A percentile compares a stretch with the other conserved stretches of the same genome.
Evolutionary conservation across 1,140 invertebrate species (phyloP).

Genomic region (Sogatella furcifera): DNA sequence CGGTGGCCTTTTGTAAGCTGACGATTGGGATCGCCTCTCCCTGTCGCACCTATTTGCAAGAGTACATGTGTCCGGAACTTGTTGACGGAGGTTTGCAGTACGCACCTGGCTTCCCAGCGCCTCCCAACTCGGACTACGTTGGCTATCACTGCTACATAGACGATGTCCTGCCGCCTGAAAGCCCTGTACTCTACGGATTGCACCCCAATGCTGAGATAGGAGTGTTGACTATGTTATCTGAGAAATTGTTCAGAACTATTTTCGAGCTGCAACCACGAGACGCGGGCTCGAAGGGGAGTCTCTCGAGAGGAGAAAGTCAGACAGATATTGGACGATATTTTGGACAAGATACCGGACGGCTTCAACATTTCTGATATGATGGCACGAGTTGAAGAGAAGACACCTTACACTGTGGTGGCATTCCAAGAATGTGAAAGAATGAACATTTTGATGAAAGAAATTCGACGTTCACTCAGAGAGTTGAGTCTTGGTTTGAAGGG

Average conservation of each 20-base stretch:
- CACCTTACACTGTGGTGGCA: constrained; percentile 84
- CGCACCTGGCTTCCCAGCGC: constrained; percentile 70
- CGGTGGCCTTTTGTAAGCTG: constrained; percentile 91
- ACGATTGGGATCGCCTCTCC: constrained; percentile 88
- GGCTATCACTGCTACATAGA: constrained; percentile 88
- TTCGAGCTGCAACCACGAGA: constrained; percentile 88
- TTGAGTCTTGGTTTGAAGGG: constrained; percentile 82
- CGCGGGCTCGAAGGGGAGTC: constrained; percentile 49
- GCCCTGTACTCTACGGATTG: constrained; percentile 80
- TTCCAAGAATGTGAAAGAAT: constrained; percentile 94
- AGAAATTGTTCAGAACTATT: constrained; percentile 78
- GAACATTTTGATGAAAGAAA: constrained; percentile 75
- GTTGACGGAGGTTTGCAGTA: constrained; percentile 75
- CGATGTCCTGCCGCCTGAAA: constrained; percentile 74
- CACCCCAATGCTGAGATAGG: constrained; percentile 94
- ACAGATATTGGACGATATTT: constrained; percentile 70
- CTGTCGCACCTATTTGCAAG: constrained; percentile 78
- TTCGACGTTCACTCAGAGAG: constrained; percentile 71
- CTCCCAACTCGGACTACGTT: constrained; percentile 75
- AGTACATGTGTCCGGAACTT: constrained; percentile 76
- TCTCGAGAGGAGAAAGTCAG: constrained; percentile 79
- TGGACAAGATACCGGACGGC: constrained; percentile 79
- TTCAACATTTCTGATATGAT: constrained; percentile 83
- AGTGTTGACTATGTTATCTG: constrained; percentile 76
- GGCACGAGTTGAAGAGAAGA: constrained; percentile 77